Base-by-base conservation (phyloP, 2,888 invertebrate genomes). In the Temnothorax rugatulus region DNA sequence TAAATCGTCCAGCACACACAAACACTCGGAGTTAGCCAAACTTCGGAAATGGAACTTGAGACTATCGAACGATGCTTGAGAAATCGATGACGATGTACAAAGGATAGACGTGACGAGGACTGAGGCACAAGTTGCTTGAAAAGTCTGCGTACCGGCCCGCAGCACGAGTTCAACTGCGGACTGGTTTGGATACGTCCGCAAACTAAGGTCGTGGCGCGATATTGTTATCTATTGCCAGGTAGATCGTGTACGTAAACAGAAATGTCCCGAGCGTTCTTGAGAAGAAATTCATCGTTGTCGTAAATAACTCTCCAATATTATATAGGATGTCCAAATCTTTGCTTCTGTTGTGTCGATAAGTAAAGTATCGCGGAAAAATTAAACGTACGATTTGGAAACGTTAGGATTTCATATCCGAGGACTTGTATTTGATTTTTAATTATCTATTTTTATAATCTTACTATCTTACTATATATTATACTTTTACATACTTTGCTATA, bases 121-220 rank as follows among this genome's bases (percentile, higher is more conserved):
- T 41, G 13, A 68, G 11, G 25, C 52, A 21, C 63, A 29, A 54
- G 41, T 18, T 41, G 25, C 29, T 25, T 9, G 66, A 66, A 77
- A 66, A 54, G 59, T 50, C 9, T 79, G 52, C 38, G 79, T 21
- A 71, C 44, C 34, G 71, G 13, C n/a, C 11, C 76, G 54, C 34
- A 44, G 44, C 79, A 21, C 79, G 47, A 71, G n/a, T 59, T 59
- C 21, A 38, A 79, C 79, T 79, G 71, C n/a, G 7, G 34, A 47
- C 34, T 21, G 25, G 34, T 41, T 79, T n/a, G 57, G 34, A 47
- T 47, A 21, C 21, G 47, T 59, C 29, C 47, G 59, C 47, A 4
- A 21, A 71, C 71, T 71, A 59, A 71, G 59, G 44, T 71, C 79
- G 69, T 41, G 13, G 44, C 54, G 38, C 41, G 69, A 57, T 77